Evolutionary conservation across 2,113 vertebrate genomes (phyloP).

Genomic region (Zosterops hypoxanthus): DNA sequence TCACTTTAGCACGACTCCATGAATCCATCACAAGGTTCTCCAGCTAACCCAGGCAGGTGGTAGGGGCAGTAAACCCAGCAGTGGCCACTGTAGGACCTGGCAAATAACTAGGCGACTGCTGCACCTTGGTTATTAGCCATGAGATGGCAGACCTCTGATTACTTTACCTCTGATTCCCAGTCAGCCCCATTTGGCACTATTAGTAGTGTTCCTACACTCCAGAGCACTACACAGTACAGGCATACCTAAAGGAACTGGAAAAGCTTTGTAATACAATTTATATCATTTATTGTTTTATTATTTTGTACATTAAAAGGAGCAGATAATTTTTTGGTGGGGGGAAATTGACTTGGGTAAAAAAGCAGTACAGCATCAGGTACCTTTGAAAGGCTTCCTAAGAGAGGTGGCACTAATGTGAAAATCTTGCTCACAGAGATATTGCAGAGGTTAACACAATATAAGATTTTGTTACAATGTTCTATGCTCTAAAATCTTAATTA

Average conservation of each 20-base stretch:
- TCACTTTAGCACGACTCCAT: neutral
- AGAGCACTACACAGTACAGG: neutral
- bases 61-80: neutral
- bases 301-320: neutral
- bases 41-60: neutral
- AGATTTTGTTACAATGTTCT: neutral
- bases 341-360: neutral
- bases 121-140: neutral
- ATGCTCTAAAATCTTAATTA: neutral
- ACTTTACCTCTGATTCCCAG: neutral
- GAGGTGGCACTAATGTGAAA: neutral
- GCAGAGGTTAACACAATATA: neutral
- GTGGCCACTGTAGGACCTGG: neutral
- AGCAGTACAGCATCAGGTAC: neutral
- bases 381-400: neutral
- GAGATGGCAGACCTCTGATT: neutral
- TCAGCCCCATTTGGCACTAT: neutral
- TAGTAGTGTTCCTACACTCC: neutral
- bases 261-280: neutral
- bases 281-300: rapidly evolving
- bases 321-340: rapidly evolving
- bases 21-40: neutral
- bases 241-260: neutral
- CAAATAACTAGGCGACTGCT: neutral
- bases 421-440: neutral